Base-by-base conservation (phyloP, 2,797 vertebrate genomes). In the Parauchenoglanis ngamensis region DNA sequence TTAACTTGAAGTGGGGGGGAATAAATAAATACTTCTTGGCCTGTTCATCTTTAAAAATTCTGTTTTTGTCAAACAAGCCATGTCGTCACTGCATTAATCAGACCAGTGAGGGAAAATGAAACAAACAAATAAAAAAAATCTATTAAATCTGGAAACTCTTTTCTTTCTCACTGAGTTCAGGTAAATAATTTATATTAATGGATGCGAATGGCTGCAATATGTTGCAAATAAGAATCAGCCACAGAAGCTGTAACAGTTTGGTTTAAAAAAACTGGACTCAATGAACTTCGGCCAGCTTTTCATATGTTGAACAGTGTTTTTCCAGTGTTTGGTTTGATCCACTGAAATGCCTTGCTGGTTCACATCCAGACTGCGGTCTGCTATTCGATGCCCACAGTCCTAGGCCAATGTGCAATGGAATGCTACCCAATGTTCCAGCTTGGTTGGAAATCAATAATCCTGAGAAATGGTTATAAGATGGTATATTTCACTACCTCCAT, bases 91-190 rank as follows among this genome's bases (percentile, higher is more conserved):
- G 44, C 46, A 52, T 25, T 52, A 52, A 76, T 56, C 52, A 10
- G 75, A 31, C 1, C 13, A 56, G 15, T 57, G 0, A 57, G 25
- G 7, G 25, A 15, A n/a, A 76, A 76, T 17, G 13, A 17, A 52
- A 54, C 73, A 52, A 76, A 54, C 73, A 75, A 56, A 76, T 49
- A 54, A 77, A 76, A 25, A n/a, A 31, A 78, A 78, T 52, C 28
- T 19, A 31, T 31, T 15, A 28, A 56, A 31, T 77, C 15, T 54
- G 12, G 15, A 57, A 57, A 78, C 5, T 28, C 25, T 19, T 76
- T 76, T 11, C 5, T n/a, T 52, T 7, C 44, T n/a, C 44, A 75
- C 8, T 35, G 52, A 78, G n/a, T 13, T 78, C 75, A 31, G 49
- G 73, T 52, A 56, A 77, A 77, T 56, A 19, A 54, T 52, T 76